These are phyloP conservation scores for Gopherus flavomarginatus DNA, from an alignment of 2,113 vertebrate species.

Conservation along the genomic window DNA sequence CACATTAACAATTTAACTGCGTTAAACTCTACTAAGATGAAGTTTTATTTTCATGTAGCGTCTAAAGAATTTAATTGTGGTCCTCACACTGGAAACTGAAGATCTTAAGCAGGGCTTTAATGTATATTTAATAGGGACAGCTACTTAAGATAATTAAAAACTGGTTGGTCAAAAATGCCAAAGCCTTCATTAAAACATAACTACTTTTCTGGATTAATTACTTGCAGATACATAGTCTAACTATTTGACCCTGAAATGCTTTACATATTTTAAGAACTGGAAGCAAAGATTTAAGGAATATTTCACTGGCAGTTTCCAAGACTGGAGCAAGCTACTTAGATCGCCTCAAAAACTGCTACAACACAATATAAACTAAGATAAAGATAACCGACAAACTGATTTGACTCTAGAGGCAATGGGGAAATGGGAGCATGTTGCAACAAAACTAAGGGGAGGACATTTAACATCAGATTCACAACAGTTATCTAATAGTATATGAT, in stretches of 20 bases:
- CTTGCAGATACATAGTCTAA: not conserved
- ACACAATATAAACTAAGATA: constrained; percentile 11
- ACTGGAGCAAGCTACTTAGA: not conserved
- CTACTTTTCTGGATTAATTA: constrained; percentile 25
- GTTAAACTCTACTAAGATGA: not conserved
- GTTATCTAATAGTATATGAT: not conserved
- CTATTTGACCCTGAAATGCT: not conserved
- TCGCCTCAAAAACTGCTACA: not conserved
- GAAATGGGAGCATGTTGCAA: not conserved
- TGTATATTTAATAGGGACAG: not conserved
- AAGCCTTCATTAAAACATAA: not conserved
- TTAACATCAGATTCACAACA: not conserved
- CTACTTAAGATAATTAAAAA: constrained; percentile 5
- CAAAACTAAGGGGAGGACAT: not conserved
- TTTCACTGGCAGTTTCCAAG: constrained; percentile 19
- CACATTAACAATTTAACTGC: constrained; percentile 1
- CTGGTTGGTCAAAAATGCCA: not conserved
- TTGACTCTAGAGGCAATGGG: not conserved
- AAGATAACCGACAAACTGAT: not conserved
- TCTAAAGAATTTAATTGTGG: not conserved
- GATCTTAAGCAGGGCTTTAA: not conserved
- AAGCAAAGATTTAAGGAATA: not conserved
- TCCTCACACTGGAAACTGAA: not conserved
- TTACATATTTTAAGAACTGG: not conserved
- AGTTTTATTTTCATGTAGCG: not conserved